Evolutionary conservation across 1,140 invertebrate genomes (phyloP).

Genomic region (Anoplophora glabripennis): DNA sequence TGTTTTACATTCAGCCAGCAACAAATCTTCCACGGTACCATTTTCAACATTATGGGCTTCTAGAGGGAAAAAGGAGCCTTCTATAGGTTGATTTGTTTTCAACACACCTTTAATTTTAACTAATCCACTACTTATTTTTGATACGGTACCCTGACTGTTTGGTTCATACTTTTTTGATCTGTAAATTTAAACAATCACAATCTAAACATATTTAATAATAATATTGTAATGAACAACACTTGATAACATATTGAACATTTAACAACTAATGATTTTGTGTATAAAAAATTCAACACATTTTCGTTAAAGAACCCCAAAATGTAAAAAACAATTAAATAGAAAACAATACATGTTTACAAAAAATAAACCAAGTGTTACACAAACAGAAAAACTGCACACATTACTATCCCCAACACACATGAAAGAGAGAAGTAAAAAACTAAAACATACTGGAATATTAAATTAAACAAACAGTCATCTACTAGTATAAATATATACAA

Average conservation of each 20-base stretch:
- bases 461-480: slow-evolving; percentile 5
- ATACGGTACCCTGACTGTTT: slow-evolving; percentile 41
- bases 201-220: too few relatives aligned
- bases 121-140: slow-evolving; percentile 49
- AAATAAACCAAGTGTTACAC: too few relatives aligned
- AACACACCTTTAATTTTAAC: slow-evolving; percentile 52
- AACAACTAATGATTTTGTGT: too few relatives aligned
- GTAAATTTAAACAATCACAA: not conserved
- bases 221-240: too few relatives aligned
- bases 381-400: too few relatives aligned
- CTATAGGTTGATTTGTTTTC: slow-evolving; percentile 47
- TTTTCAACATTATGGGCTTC: slow-evolving; percentile 34
- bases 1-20: slow-evolving; percentile 30
- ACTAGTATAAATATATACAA: slow-evolving; percentile 5
- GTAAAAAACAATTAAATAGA: too few relatives aligned
- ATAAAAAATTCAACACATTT: too few relatives aligned
- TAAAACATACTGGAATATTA: not conserved
- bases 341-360: too few relatives aligned
- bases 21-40: slow-evolving; percentile 31
- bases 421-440: too few relatives aligned
- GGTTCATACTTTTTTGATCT: slow-evolving; percentile 40
- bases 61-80: slow-evolving; percentile 44
- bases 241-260: too few relatives aligned
- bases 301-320: too few relatives aligned
- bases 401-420: too few relatives aligned